Evolutionary conservation across 2,888 invertebrate species (phyloP), one percentile per base, ranked within the genome.

Genomic region (Spialia ferax): DNA sequence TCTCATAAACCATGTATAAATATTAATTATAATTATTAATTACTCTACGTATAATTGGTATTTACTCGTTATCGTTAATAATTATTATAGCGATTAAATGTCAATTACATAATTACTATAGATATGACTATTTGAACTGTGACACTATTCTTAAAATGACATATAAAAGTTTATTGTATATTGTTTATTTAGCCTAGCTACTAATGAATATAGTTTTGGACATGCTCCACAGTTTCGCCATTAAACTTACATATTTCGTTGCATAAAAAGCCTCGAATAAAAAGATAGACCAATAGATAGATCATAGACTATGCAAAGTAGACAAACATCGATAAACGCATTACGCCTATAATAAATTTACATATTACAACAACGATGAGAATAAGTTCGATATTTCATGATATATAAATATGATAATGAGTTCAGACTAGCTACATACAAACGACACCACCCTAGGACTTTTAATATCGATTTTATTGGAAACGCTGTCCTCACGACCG

Each of bases 251-350:
- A 79, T 77, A 83, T 77, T 85, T 89, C 89, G 89, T 88, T 89
- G 88, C 87, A 86, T 80, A 86, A 83, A 74, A 83, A 87, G 83
- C 84, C 75, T 82, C 79, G 79, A 81, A 78, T 75, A 23, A 70
- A 71, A 75, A 76, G 57, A 15, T 62, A 23, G 38, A 57, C 23
- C 35, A 56, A 63, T 62, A 42, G 52, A 38, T 42, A 62, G 48
- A 42, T 56, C 20, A 61, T 73, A 73, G 74, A 70, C 74, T 77
- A 74, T 79, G 73, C 73, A 68, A 74, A 70, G 60, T 71, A 73
- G 62, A 50, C 72, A 69, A 78, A 82, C 79, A 79, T 76, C 71
- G 70, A 70, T 73, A 72, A 61, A 73, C 69, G 68, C 68, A 63
- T 62, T 57, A 63, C 42, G 54, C 50, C 62, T 70, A 68, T 71